These are phyloP conservation scores for Actinopyga echinites DNA, from an alignment of 53 echinoderm and acorn worm species.

Conservation along the genomic window DNA sequence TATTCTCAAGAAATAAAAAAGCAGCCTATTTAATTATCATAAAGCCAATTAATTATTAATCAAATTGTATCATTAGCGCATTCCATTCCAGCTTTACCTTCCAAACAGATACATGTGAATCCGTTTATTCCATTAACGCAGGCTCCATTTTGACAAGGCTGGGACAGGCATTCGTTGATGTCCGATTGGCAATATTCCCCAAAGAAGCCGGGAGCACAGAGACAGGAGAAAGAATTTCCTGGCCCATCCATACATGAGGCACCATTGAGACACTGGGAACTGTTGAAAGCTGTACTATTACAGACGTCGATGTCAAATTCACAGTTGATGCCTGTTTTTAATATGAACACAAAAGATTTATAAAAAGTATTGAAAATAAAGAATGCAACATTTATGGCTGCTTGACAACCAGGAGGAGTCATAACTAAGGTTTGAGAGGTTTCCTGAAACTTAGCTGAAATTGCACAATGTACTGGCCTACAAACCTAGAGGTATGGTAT, in stretches of 20 bases:
- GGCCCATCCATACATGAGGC: conserved; percentile 62
- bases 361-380: too few relatives aligned
- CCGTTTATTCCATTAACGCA: conserved; percentile 56
- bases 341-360: too few relatives aligned
- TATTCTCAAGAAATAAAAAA: too few relatives aligned
- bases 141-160: conserved; percentile 66
- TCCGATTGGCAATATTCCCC: conserved; percentile 57
- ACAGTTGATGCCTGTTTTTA: conserved; percentile 47
- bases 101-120: conserved; percentile 59
- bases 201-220: conserved; percentile 54
- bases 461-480: too few relatives aligned
- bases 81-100: conserved; percentile 28
- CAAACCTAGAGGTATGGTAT: too few relatives aligned
- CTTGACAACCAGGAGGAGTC: too few relatives aligned
- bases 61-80: too few relatives aligned
- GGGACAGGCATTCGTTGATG: conserved; percentile 63
- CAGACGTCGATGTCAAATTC: conserved; percentile 68
- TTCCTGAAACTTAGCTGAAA: too few relatives aligned
- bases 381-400: too few relatives aligned
- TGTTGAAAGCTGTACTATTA: conserved; percentile 24
- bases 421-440: too few relatives aligned
- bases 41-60: too few relatives aligned
- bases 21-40: too few relatives aligned
- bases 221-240: conserved; percentile 45
- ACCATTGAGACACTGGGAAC: conserved; percentile 60